Conservation (phyloP, 2,888 invertebrate genomes). For the Zaprionus bogoriensis region DNA sequence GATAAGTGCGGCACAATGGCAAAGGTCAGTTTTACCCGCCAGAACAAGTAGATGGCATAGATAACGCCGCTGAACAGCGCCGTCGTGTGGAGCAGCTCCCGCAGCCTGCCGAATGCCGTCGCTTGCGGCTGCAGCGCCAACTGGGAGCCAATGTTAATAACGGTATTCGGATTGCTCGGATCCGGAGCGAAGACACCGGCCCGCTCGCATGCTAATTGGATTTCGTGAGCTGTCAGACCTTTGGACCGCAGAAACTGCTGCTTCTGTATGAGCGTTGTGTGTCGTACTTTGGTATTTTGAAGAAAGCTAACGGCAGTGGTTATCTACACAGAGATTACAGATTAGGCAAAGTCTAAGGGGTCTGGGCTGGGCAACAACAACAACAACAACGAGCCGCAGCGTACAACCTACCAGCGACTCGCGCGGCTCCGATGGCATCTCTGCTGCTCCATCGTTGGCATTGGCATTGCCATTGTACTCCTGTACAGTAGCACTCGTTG, state of each 20-base stretch:
- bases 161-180: constrained; percentile 77
- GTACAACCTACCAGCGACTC: constrained; percentile 80
- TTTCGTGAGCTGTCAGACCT: constrained; percentile 90
- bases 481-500: constrained; percentile 51
- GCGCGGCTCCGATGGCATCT: constrained; percentile 61
- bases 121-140: constrained; percentile 74
- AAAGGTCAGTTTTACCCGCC: constrained; percentile 86
- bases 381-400: too few relatives aligned
- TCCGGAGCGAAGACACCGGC: constrained; percentile 83
- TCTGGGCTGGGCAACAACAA: neutral
- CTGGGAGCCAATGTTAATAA: constrained; percentile 80
- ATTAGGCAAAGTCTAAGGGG: constrained; percentile 49
- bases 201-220: constrained; percentile 88
- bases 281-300: constrained; percentile 91
- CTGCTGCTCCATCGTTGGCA: too few relatives aligned
- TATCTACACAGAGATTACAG: constrained; percentile 85
- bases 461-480: constrained; percentile 31
- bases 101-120: constrained; percentile 84
- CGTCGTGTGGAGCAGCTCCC: constrained; percentile 88
- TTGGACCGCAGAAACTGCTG: constrained; percentile 90
- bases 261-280: constrained; percentile 90
- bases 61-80: constrained; percentile 90
- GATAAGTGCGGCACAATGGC: neutral
- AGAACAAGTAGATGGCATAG: constrained; percentile 91
- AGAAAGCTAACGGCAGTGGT: constrained; percentile 93